Base-by-base conservation (phyloP, 2,797 vertebrate genomes). In the Astyanax mexicanus region DNA sequence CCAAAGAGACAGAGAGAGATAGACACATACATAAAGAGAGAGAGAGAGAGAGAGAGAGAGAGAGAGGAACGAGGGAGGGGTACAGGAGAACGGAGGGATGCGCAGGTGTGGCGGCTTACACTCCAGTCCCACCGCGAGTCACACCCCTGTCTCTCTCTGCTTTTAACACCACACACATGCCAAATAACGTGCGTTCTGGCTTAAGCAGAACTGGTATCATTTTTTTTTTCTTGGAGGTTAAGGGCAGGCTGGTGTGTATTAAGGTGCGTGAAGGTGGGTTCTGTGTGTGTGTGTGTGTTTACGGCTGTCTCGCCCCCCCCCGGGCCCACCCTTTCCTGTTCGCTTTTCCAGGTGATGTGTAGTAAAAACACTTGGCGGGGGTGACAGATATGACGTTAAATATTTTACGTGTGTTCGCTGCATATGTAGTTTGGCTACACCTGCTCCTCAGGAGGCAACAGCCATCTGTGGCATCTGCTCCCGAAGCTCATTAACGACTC, bases 301-400 rank as follows among this genome's bases (percentile, higher is more conserved):
- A 35, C 54, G 79, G 81, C 57, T 17, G 81, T 81, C 86, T 86
- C 81, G 47, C 57, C 82, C 84, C 83, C 80, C 27, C 38, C 21
- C n/a, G n/a, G 29, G 74, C 80, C 79, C 13, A 1, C 81, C 72
- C 73, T 79, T 87, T 85, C 84, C 86, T n/a, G n/a, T n/a, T 38
- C 69, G 23, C 44, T 51, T n/a, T 25, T 42, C 65, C 40, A 73
- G 79, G 90, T 88, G 90, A 92, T 88, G 85, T 87, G 87, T 88
- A 90, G 91, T 93, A 93, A 93, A 93, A 93, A 83, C 90, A 90
- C 90, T 91, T 88, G 89, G 88, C 88, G 87, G 90, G 91, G 90
- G 87, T 92, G 91, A 90, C 89, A 92, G 91, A 93, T 91, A 91
- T 90, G 85, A 92, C 86, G 93, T 92, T 93, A 94, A 94, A 93